Evolutionary conservation across 2,888 invertebrate genomes (phyloP).

Genomic region (Eubasilissa splendida): DNA sequence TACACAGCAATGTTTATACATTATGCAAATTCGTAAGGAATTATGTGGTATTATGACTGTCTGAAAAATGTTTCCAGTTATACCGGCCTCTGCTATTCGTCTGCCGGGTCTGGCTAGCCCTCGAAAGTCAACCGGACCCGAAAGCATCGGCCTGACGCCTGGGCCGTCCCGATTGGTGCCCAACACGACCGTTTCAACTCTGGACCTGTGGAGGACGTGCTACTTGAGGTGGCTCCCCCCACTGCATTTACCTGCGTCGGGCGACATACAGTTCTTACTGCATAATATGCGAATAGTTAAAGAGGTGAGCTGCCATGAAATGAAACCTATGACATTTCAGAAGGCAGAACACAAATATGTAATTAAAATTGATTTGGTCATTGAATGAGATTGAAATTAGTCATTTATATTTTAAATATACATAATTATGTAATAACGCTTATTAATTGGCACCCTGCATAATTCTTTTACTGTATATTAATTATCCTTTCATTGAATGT

Average conservation of each 20-base stretch:
- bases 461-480: too few species aligned
- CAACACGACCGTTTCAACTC: slow-evolving; percentile 70
- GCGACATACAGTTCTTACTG: slow-evolving; percentile 74
- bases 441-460: too few species aligned
- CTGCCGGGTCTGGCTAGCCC: slow-evolving; percentile 55
- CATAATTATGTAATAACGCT: not conserved
- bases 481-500: too few species aligned
- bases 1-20: too few species aligned
- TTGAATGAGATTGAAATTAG: too few species aligned
- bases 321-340: too few species aligned
- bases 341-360: too few species aligned
- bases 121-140: slow-evolving; percentile 56
- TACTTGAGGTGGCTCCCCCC: slow-evolving; percentile 92
- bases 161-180: slow-evolving; percentile 68
- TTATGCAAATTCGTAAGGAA: too few species aligned
- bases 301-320: slow-evolving; percentile 64
- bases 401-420: not conserved
- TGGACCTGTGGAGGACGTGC: slow-evolving; percentile 90
- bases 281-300: slow-evolving; percentile 68
- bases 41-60: too few species aligned
- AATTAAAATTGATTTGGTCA: not conserved
- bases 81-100: slow-evolving; percentile 43
- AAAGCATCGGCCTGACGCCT: slow-evolving; percentile 45
- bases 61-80: slow-evolving; percentile 40
- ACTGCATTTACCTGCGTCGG: slow-evolving; percentile 83